Base-by-base conservation (phyloP, 2,888 invertebrate genomes). In the Fabriciana adippe region DNA sequence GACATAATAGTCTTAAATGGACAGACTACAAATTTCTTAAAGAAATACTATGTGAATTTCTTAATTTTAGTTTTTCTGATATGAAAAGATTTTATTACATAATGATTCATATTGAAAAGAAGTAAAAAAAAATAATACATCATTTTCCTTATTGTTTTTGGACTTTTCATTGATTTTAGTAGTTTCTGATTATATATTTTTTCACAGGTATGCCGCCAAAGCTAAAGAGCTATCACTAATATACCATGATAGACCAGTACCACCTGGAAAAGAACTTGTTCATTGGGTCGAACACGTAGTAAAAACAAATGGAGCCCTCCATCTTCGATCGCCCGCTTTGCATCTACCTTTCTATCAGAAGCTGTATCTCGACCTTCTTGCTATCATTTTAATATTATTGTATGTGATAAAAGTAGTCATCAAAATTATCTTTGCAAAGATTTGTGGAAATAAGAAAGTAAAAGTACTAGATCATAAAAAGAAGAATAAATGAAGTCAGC, bases 241-340 rank as follows among this genome's bases (percentile, higher is more conserved):
- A 4, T 80, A 75, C 69, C 78, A 81, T 70, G 72, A 79, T 59
- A 73, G 79, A 6, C 72, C 73, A 0, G 64, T 69, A n/a, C 4
- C 73, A 1, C 78, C 80, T 13, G 74, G 72, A 1, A 61, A 35
- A 2, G 78, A 80, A 5, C 93, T 95, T 18, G 85, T 94, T 35
- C 76, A 77, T 63, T 79, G 81, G 78, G 76, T 76, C 31, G 75
- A 78, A 53, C 74, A 78, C 62, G 79, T 79, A 41, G 61, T 75
- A 11, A 62, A 53, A 13, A 78, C 79, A 0, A 48, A 66, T 0
- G 79, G 79, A 8, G 81, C 79, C 3, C 69, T 69, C 6, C 76
- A 78, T 64, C 74, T 78, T n/a, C 72, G 76, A 31, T 76, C 75
- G 0, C 73, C 54, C 16, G 66, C 57, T 2, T 15, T 61, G 15